Evolutionary conservation across 2,888 invertebrate species (phyloP).

Genomic region (Podabrus alpinus): DNA sequence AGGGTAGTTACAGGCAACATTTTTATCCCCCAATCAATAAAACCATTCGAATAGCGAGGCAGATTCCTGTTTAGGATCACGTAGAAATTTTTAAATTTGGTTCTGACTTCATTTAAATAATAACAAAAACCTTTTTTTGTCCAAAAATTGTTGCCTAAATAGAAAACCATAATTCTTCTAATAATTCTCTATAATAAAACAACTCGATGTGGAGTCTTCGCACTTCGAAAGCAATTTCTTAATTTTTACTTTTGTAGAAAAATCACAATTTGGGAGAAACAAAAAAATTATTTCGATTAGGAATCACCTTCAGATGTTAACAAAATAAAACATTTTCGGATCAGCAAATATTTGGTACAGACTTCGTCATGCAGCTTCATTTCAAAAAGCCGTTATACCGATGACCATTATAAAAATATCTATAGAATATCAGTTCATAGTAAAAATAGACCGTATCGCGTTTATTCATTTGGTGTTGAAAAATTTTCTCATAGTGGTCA

Average conservation of each 20-base stretch:
- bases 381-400: slow-evolving; percentile 14
- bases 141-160: background rate
- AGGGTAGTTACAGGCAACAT: background rate
- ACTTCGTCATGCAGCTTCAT: background rate
- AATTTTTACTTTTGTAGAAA: background rate
- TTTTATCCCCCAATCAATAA: background rate
- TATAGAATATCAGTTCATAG: background rate
- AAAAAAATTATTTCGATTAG: no score
- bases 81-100: background rate
- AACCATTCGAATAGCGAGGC: background rate
- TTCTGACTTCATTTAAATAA: no score
- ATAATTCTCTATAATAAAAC: no score
- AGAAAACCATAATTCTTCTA: no score
- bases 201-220: background rate
- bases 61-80: background rate
- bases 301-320: background rate
- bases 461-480: background rate
- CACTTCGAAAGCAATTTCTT: background rate
- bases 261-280: background rate
- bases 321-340: background rate
- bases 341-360: no score
- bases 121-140: background rate
- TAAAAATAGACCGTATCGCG: slow-evolving; percentile 4
- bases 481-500: slow-evolving; percentile 48
- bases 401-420: slow-evolving; percentile 21